Percentiles rank a stretch among this genome's conserved stretches.
Evolutionary conservation across 2,888 invertebrate species (phyloP).

Genomic region (Drosophila algonquin): DNA sequence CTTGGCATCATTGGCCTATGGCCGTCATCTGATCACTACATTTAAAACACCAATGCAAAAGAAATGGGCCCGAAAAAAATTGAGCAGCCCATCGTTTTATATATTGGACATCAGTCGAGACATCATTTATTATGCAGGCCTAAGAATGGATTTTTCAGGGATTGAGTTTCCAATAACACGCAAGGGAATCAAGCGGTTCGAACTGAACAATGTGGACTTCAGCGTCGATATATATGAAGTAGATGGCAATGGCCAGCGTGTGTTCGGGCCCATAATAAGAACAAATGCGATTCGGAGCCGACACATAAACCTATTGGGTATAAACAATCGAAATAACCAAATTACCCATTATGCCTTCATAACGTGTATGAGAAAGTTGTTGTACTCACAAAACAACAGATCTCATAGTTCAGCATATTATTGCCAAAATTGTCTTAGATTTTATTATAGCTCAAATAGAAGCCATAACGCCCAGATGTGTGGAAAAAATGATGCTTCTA

Average conservation of each 20-base stretch:
- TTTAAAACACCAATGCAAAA: no score
- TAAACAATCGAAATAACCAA: neutral
- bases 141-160: constrained; percentile 4
- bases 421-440: constrained; percentile 1
- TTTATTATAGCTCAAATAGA: neutral
- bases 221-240: constrained; percentile 12
- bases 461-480: neutral
- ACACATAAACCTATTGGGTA: constrained; percentile 1
- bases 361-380: neutral
- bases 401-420: neutral
- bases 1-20: neutral
- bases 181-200: constrained; percentile 1
- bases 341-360: neutral
- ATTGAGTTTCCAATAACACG: constrained; percentile 7
- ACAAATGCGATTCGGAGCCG: neutral
- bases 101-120: neutral
- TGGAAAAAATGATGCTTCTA: neutral
- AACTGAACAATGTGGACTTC: constrained; percentile 2
- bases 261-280: constrained; percentile 2
- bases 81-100: neutral
- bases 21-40: neutral
- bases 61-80: neutral
- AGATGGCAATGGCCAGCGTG: neutral
- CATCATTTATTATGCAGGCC: neutral
- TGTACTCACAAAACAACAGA: neutral